These are phyloP conservation scores for Chelonia mydas DNA, from an alignment of 2,797 vertebrate genomes.

Conservation along the genomic window DNA sequence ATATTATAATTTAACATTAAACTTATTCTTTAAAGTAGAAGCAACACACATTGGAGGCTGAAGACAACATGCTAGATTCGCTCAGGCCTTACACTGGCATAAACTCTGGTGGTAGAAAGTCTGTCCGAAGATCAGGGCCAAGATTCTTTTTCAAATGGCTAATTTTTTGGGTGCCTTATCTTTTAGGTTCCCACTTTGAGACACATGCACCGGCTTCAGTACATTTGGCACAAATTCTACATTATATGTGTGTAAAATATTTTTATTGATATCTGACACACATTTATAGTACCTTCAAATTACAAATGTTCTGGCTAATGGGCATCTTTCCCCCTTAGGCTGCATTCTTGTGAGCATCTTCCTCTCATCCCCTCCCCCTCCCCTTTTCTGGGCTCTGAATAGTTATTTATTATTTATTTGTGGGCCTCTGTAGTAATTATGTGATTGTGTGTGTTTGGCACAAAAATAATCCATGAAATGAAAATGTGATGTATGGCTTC, in stretches of 20 bases:
- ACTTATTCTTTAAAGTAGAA: not conserved
- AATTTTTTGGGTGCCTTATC: not conserved
- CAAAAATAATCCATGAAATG: not conserved
- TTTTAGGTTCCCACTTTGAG: not conserved
- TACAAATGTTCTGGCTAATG: not conserved
- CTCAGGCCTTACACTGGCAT: not conserved
- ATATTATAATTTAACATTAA: not conserved
- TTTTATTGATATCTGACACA: not conserved
- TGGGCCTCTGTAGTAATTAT: not conserved
- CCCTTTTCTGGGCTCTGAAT: not conserved
- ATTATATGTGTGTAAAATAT: not conserved
- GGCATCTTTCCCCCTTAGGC: not conserved
- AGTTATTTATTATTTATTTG: not conserved
- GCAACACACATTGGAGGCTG: not conserved
- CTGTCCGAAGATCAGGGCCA: not conserved
- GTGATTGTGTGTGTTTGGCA: not conserved
- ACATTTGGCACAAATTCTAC: not conserved
- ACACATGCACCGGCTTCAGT: not conserved
- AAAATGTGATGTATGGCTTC: not conserved
- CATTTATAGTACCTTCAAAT: not conserved
- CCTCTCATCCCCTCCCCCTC: not conserved
- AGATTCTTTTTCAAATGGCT: not conserved
- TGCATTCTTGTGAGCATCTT: accelerated
- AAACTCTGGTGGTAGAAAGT: not conserved
- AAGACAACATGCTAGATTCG: not conserved